These are phyloP conservation scores for Plebejus anna DNA, from an alignment of 2,888 invertebrate genomes.

Conservation along the genomic window DNA sequence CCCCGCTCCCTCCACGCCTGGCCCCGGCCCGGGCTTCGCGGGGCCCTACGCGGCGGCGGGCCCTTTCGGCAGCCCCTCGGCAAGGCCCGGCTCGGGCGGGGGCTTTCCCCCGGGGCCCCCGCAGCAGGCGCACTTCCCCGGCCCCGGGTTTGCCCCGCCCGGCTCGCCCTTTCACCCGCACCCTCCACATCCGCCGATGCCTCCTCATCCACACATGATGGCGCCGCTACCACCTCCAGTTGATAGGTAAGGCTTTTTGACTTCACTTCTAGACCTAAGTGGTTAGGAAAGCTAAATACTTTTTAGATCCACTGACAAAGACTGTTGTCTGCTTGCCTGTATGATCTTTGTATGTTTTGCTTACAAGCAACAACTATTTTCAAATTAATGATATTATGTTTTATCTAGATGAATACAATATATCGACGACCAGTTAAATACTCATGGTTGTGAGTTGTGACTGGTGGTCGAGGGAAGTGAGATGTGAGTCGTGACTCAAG, in stretches of 20 bases:
- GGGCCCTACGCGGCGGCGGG: conserved; percentile 84
- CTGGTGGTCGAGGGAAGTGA: neutral
- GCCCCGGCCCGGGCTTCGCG: conserved; percentile 86
- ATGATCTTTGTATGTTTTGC: neutral
- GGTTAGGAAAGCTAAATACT: neutral
- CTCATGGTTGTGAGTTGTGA: neutral
- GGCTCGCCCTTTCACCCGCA: conserved; percentile 90
- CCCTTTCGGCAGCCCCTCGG: conserved; percentile 82
- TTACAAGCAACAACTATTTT: too few relatives aligned
- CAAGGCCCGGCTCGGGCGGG: conserved; percentile 88
- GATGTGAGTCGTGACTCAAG: neutral
- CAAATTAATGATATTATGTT: neutral
- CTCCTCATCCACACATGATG: conserved; percentile 82
- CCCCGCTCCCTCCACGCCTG: conserved; percentile 85
- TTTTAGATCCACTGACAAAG: neutral
- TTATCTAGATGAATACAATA: neutral
- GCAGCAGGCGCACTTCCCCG: conserved; percentile 83
- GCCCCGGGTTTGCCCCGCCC: conserved; percentile 86
- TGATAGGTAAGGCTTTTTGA: conserved; percentile 82
- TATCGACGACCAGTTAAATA: neutral
- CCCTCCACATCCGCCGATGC: conserved; percentile 92
- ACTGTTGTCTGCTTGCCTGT: too few relatives aligned
- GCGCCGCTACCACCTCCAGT: conserved; percentile 86
- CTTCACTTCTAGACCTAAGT: neutral
- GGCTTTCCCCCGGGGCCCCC: conserved; percentile 92